phyloP scores from a whole-genome alignment of 2,888 invertebrate species.

The Pomacea canaliculata region DNA sequence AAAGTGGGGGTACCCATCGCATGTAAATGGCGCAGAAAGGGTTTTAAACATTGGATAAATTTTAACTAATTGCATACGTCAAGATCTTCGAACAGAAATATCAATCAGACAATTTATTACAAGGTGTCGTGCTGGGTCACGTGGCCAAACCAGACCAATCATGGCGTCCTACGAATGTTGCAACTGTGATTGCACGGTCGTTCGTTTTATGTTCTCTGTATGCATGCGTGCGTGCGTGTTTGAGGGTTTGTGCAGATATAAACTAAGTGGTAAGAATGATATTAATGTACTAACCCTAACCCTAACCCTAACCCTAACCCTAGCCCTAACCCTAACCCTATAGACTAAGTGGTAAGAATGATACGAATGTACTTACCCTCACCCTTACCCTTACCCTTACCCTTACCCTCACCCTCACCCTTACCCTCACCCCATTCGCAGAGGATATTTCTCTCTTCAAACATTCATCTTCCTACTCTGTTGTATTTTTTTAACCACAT shows the following conservation, averaged over 20 bases:
- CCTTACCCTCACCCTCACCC: too few relatives aligned
- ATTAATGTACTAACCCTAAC: too few relatives aligned
- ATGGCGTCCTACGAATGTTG: not conserved
- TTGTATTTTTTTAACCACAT: too few relatives aligned
- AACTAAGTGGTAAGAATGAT: not conserved
- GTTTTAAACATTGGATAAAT: not conserved
- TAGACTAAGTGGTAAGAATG: not conserved
- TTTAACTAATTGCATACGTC: not conserved
- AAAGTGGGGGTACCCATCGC: too few relatives aligned
- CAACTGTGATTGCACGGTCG: too few relatives aligned
- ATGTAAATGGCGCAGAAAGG: too few relatives aligned
- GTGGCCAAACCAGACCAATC: not conserved
- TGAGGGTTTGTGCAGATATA: not conserved
- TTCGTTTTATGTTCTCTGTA: not conserved
- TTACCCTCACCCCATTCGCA: too few relatives aligned
- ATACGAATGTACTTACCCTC: too few relatives aligned
- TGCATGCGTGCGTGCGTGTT: not conserved
- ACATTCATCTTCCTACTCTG: too few relatives aligned
- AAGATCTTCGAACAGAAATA: not conserved
- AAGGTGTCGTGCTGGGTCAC: not conserved
- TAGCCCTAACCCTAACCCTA: not conserved
- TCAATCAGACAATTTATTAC: not conserved
- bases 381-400: too few relatives aligned
- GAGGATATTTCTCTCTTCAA: too few relatives aligned
- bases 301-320: too few relatives aligned